A percentile compares a stretch with the other conserved stretches of the same genome.
Conservation (phyloP, 2,113 vertebrate species). For the Clarias batrachus region DNA sequence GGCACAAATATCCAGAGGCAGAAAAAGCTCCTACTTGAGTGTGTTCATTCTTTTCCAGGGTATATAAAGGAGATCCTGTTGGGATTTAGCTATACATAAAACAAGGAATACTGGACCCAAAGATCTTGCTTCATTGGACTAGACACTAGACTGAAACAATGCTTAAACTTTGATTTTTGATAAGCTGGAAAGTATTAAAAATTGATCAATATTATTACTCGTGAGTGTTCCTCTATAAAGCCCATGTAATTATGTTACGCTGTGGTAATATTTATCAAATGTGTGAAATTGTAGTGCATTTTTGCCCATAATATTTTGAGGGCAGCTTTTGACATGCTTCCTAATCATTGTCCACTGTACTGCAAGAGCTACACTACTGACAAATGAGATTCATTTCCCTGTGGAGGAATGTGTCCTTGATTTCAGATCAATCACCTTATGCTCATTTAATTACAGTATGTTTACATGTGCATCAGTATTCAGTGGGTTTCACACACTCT, state of each 20-base stretch:
- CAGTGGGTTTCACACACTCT: background rate
- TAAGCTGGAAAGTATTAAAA: background rate
- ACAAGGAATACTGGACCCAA: constrained; percentile 1
- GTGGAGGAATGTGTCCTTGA: background rate
- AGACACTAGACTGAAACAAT: background rate
- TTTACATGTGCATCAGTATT: background rate
- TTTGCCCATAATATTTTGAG: constrained; percentile 5
- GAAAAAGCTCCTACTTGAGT: background rate
- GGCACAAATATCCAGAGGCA: constrained; percentile 13
- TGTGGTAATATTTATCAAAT: constrained; percentile 44
- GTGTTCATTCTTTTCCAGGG: background rate
- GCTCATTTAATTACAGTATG: background rate
- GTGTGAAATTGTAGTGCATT: constrained; percentile 25
- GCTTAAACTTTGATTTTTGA: constrained; percentile 1
- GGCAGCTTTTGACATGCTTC: constrained; percentile 3
- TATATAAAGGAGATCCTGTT: background rate
- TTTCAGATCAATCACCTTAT: constrained; percentile 1
- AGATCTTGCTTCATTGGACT: background rate
- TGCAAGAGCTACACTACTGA: background rate
- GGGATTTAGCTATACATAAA: constrained; percentile 3
- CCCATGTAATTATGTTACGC: constrained; percentile 26
- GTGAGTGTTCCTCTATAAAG: constrained; percentile 5
- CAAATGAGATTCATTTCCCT: background rate
- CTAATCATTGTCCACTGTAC: constrained; percentile 16
- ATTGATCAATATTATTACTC: constrained; percentile 35